A percentile compares a stretch with the other conserved stretches of the same genome.
These are phyloP conservation scores for Hydractinia symbiolongicarpus DNA, from an alignment of 30 jellyfish, hydroid and myxozoan genomes.

Conservation along the genomic window DNA sequence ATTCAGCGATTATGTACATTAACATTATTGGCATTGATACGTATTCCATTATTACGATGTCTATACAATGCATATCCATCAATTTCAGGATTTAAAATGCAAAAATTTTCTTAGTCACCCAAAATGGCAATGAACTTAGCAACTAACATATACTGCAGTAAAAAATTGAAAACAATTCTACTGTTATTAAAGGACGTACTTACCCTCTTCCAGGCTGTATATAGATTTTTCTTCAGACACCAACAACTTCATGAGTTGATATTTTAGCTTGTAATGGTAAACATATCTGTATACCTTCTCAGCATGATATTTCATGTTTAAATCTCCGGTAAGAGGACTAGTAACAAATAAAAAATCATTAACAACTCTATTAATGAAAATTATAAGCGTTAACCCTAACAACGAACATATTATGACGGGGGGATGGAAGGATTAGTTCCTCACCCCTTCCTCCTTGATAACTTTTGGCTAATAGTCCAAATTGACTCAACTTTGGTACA, in stretches of 20 bases:
- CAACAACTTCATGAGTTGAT: conserved; percentile 31
- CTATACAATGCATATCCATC: too few relatives aligned
- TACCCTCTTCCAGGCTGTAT: conserved; percentile 46
- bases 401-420: too few relatives aligned
- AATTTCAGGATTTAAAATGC: neutral
- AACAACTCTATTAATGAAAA: too few relatives aligned
- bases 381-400: too few relatives aligned
- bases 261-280: conserved; percentile 41
- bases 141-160: too few relatives aligned
- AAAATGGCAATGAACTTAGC: neutral
- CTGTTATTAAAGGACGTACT: neutral
- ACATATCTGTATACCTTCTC: conserved; percentile 34
- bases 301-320: conserved; percentile 47
- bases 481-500: too few relatives aligned
- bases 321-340: conserved; percentile 12
- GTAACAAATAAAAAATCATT: neutral
- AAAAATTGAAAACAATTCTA: neutral
- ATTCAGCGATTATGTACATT: too few relatives aligned
- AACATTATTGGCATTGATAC: too few relatives aligned
- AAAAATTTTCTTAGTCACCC: neutral
- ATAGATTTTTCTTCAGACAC: conserved; percentile 15
- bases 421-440: too few relatives aligned
- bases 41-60: neutral
- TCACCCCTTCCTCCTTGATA: too few relatives aligned
- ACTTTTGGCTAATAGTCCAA: too few relatives aligned